Conservation (phyloP, 92 coral and sea anemone genomes). For the Scolanthus callimorphus region DNA sequence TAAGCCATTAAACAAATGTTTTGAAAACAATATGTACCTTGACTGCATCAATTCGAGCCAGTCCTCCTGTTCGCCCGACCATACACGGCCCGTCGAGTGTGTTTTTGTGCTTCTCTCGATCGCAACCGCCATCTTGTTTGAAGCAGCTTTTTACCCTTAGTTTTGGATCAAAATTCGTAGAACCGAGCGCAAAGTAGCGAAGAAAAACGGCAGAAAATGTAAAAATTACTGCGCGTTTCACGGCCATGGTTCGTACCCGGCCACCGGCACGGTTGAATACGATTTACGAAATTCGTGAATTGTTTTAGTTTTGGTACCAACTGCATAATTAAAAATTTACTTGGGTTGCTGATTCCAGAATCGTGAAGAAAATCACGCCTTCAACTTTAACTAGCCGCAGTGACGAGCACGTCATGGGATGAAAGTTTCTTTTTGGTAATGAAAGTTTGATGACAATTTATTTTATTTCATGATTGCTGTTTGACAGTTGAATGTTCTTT, state of each 20-base stretch:
- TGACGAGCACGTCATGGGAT: too few species aligned
- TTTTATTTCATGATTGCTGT: too few species aligned
- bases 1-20: too few species aligned
- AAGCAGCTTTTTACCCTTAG: not conserved
- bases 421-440: too few species aligned
- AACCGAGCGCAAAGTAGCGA: not conserved
- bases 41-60: slow-evolving; percentile 39
- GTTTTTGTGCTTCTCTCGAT: not conserved
- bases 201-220: not conserved
- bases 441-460: too few species aligned
- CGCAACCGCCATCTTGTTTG: not conserved
- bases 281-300: not conserved
- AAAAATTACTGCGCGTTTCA: not conserved
- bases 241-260: not conserved
- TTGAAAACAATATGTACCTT: too few species aligned
- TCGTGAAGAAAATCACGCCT: not conserved
- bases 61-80: slow-evolving; percentile 47
- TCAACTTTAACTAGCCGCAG: too few species aligned
- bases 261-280: not conserved
- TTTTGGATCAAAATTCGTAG: not conserved
- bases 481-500: too few species aligned
- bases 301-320: not conserved
- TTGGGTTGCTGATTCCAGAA: not conserved
- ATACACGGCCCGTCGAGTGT: slow-evolving; percentile 44
- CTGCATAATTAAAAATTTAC: not conserved